Evolutionary conservation across 2,888 invertebrate species (phyloP).

Genomic region (Mythimna pallens): DNA sequence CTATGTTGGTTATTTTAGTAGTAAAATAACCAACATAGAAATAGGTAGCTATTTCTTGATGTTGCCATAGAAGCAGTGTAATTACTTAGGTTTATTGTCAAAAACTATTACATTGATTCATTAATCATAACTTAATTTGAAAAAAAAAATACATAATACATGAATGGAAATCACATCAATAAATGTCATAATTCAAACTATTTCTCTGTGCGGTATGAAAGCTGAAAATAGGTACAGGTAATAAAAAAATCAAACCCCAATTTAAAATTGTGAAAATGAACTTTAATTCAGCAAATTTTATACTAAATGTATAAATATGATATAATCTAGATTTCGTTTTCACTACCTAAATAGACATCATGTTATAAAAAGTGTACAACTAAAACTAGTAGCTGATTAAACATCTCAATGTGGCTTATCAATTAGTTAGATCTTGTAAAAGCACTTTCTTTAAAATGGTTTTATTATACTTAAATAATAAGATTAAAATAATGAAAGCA

Average conservation of each 20-base stretch:
- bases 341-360: conserved; percentile 91
- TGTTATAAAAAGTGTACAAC: conserved; percentile 91
- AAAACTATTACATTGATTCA: conserved; percentile 1
- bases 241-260: conserved; percentile 76
- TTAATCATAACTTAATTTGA: conserved; percentile 4
- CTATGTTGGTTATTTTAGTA: neutral
- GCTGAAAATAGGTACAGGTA: conserved; percentile 51
- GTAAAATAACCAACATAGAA: too few species aligned
- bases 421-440: conserved; percentile 90
- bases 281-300: conserved; percentile 91
- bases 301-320: conserved; percentile 91
- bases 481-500: conserved; percentile 89
- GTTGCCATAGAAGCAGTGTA: neutral
- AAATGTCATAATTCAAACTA: conserved; percentile 9
- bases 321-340: conserved; percentile 90
- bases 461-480: conserved; percentile 90
- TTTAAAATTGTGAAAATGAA: conserved; percentile 90
- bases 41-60: neutral
- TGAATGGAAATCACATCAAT: conserved; percentile 4
- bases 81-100: neutral
- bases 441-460: conserved; percentile 89
- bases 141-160: neutral
- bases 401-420: conserved; percentile 90
- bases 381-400: conserved; percentile 91
- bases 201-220: neutral